Conservation (phyloP, 2,888 invertebrate genomes). For the Lepidonotus clava region DNA sequence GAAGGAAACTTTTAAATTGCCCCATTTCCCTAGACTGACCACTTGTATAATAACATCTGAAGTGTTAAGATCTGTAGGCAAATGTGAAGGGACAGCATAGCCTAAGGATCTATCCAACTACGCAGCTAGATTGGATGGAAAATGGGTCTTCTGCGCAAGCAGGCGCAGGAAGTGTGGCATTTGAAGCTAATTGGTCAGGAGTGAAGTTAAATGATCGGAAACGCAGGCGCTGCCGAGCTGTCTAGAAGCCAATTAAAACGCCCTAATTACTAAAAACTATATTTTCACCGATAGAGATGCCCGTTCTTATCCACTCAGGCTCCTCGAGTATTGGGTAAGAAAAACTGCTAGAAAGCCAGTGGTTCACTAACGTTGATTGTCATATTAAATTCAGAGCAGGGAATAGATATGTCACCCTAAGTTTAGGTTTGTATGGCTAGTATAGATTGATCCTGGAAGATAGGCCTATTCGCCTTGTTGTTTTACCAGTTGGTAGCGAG, state of each 20-base stretch:
- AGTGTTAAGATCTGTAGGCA: no score
- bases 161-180: slow-evolving; percentile 3
- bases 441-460: no score
- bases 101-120: no score
- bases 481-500: no score
- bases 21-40: no score
- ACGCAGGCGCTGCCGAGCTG: neutral
- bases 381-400: neutral
- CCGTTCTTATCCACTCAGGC: neutral
- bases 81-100: no score
- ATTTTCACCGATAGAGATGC: neutral
- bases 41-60: no score
- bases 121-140: no score
- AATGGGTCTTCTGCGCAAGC: neutral
- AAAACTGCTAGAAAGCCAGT: neutral
- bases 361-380: neutral
- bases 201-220: slow-evolving; percentile 28
- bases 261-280: neutral
- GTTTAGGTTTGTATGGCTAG: no score
- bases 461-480: no score
- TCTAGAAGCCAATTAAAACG: slow-evolving; percentile 19
- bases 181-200: neutral
- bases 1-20: no score
- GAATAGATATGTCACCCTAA: no score
- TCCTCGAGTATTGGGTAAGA: neutral